These are phyloP conservation scores for Eretmodus cyanostictus DNA, from an alignment of 2,113 vertebrate species.

Conservation along the genomic window DNA sequence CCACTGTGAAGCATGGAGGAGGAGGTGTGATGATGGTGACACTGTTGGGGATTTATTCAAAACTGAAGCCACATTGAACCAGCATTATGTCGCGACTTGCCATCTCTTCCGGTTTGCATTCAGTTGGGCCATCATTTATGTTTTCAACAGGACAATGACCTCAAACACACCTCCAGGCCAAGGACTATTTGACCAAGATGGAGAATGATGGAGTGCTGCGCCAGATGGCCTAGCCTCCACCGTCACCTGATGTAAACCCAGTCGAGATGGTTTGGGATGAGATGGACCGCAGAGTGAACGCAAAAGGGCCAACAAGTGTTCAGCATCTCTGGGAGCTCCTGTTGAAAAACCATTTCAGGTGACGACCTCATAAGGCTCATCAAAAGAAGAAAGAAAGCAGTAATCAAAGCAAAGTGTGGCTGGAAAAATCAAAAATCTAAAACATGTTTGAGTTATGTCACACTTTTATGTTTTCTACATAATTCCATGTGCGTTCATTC, in stretches of 20 bases:
- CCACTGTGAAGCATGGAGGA: not conserved
- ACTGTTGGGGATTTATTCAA: not conserved
- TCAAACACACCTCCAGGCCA: not conserved
- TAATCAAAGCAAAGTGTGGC: not conserved
- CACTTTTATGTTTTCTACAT: not conserved
- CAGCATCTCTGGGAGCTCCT: not conserved
- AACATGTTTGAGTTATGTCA: not conserved
- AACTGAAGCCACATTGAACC: not conserved
- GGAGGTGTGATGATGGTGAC: not conserved
- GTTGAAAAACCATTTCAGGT: not conserved
- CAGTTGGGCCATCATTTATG: not conserved
- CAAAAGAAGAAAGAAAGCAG: not conserved
- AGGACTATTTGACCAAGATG: not conserved
- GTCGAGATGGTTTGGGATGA: not conserved
- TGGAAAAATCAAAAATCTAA: not conserved
- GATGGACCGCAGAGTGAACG: not conserved
- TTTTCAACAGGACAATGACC: not conserved
- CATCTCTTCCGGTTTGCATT: not conserved
- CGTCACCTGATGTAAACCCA: not conserved
- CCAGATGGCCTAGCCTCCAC: not conserved
- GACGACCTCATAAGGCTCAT: not conserved
- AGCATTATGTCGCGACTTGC: rapidly evolving
- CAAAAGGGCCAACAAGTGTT: not conserved
- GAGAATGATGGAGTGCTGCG: not conserved
- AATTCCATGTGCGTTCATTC: rapidly evolving